Evolutionary conservation across 2,113 vertebrate genomes (phyloP), one percentile per base, ranked within the genome.

Genomic region (Plotosus lineatus): DNA sequence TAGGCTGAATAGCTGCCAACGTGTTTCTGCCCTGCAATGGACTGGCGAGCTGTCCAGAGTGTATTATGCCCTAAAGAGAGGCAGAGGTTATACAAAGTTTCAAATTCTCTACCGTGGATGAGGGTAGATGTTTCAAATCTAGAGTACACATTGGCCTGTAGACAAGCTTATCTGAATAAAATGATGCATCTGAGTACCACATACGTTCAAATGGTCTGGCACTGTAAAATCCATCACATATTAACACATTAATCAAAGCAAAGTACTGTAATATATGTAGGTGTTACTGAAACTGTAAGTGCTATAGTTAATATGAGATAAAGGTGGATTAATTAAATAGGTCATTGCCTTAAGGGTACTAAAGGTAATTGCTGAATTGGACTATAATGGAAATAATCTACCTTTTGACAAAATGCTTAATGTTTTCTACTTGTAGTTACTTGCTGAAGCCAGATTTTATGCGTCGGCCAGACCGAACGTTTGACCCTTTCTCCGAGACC

Each of bases 391-490:
- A 76, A 76, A 51, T 76, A 65, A 66, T 53, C 14, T n/a, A 17
- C 21, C 2, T 26, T n/a, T 51, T 61, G 21, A 63, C 68, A 55
- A 42, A 9, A 17, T 33, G n/a, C 5, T 74, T 61, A 11, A 19
- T 63, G 33, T 77, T 80, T 69, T 65, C 15, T 15, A 3, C 8
- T 79, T 68, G 10, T 85, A 96, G 95, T 79, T 96, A 93, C 77
- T 91, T 96, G 6, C 94, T 96, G 46, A 96, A 96, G 83, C 95
- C 95, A 58, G 95, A 96, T 84, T 96, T 96, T 87, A 96, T 96
- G 95, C 89, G 95, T 1, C 89, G 95, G 3, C 95, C 95, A 0
- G 95, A 96, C 79, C 82, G 95, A 68, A 96, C 94, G 0, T 96
- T 96, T 84, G 95, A 96, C 82, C 95, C 95, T 0, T 96, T 96